These are phyloP conservation scores for Nothocercus julius DNA, from an alignment of 2,113 vertebrate genomes.

Conservation along the genomic window DNA sequence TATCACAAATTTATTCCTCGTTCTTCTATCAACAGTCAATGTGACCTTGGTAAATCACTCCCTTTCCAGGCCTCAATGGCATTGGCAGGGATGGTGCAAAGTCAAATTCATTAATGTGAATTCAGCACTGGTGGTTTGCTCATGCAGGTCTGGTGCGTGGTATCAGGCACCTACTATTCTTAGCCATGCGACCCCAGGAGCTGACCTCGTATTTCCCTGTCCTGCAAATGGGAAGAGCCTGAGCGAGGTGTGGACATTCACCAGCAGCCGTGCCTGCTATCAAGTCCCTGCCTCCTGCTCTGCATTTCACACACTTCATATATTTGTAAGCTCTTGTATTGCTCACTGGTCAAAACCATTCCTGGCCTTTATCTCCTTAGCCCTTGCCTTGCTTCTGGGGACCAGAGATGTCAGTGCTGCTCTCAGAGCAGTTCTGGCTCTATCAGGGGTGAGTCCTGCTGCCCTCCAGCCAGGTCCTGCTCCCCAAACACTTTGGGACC, in stretches of 20 bases:
- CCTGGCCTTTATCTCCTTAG: neutral
- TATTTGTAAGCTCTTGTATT: neutral
- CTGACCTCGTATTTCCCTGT: neutral
- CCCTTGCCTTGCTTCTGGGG: neutral
- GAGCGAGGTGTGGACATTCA: neutral
- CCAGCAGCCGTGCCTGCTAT: neutral
- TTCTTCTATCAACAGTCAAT: neutral
- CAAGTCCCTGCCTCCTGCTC: neutral
- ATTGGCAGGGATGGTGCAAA: neutral
- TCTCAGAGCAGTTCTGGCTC: neutral
- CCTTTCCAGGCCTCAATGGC: neutral
- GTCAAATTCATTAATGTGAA: neutral
- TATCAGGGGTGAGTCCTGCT: neutral
- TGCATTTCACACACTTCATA: neutral
- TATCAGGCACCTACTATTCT: neutral
- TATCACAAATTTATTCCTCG: neutral
- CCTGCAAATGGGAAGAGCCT: fast-evolving
- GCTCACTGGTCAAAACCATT: neutral
- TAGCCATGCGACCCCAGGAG: neutral
- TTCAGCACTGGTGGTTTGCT: neutral
- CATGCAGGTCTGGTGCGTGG: fast-evolving
- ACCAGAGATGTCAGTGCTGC: neutral
- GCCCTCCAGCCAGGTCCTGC: neutral
- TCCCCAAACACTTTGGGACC: neutral
- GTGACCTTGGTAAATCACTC: neutral